Percentiles rank a stretch among this genome's conserved stretches.
Evolutionary conservation across 2,888 invertebrate species (phyloP).

Genomic region (Caenorhabditis sp.): DNA sequence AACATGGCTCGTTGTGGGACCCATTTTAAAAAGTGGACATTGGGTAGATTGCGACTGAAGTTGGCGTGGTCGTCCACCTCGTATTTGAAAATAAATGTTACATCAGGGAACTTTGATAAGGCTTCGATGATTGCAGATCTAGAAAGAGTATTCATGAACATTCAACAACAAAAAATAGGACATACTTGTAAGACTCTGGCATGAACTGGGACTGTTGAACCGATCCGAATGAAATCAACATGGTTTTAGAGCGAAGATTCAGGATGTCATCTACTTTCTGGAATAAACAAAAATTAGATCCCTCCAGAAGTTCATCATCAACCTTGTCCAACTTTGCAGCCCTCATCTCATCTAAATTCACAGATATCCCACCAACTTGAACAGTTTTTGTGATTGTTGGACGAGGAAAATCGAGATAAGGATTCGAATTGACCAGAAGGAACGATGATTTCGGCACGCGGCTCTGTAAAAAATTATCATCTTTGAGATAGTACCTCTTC

Average conservation of each 20-base stretch:
- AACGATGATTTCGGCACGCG: constrained; percentile 15
- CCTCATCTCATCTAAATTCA: constrained; percentile 10
- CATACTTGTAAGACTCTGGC: constrained; percentile 16
- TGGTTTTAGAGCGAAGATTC: constrained; percentile 7
- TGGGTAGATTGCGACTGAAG: constrained; percentile 9
- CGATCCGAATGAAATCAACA: constrained; percentile 32
- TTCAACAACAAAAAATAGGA: too few species aligned
- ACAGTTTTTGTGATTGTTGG: constrained; percentile 27
- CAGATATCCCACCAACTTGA: constrained; percentile 31
- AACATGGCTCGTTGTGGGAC: neutral
- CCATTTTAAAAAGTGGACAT: constrained; percentile 16
- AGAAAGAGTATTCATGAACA: too few species aligned
- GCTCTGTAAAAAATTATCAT: too few species aligned
- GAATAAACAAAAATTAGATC: too few species aligned
- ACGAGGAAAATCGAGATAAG: constrained; percentile 28
- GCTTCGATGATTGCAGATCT: constrained; percentile 8
- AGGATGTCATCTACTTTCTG: constrained; percentile 9
- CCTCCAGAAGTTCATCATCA: too few species aligned
- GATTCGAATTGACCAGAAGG: constrained; percentile 33
- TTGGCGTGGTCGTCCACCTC: constrained; percentile 8
- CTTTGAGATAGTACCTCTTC: too few species aligned
- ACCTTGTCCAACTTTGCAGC: constrained; percentile 6
- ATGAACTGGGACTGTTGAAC: constrained; percentile 25
- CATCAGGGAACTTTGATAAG: constrained; percentile 12
- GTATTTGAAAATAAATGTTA: constrained; percentile 33